A percentile compares a stretch with the other conserved stretches of the same genome.
Evolutionary conservation across 2,888 invertebrate genomes (phyloP).

Genomic region (Furcula furcula): DNA sequence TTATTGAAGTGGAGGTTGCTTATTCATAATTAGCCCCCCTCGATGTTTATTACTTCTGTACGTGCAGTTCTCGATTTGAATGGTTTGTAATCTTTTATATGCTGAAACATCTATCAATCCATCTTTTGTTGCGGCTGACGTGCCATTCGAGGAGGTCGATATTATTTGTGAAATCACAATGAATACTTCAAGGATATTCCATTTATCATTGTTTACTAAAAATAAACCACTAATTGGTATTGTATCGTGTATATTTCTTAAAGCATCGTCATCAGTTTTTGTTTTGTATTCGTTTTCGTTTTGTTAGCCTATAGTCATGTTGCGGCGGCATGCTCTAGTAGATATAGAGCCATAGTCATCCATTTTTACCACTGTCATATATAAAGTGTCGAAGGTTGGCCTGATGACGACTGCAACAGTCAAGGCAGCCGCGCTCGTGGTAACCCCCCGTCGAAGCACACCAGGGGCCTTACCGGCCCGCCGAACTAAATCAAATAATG

Average conservation of each 20-base stretch:
- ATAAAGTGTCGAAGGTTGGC: slow-evolving; percentile 74
- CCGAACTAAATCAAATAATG: slow-evolving; percentile 82
- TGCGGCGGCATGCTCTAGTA: slow-evolving; percentile 21
- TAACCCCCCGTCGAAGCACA: slow-evolving; percentile 69
- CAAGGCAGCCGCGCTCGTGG: slow-evolving; percentile 62
- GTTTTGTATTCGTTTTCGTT: slow-evolving; percentile 1
- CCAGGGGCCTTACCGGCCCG: slow-evolving; percentile 66
- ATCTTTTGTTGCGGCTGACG: slow-evolving; percentile 34
- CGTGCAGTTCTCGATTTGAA: slow-evolving; percentile 58
- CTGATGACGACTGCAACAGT: slow-evolving; percentile 69
- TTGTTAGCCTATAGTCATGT: neutral
- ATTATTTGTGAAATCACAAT: slow-evolving; percentile 31
- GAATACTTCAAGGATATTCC: slow-evolving; percentile 29
- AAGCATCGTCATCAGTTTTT: slow-evolving; percentile 13
- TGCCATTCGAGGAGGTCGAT: slow-evolving; percentile 32
- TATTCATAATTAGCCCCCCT: slow-evolving; percentile 81
- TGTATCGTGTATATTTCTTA: slow-evolving; percentile 12
- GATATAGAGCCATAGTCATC: slow-evolving; percentile 32
- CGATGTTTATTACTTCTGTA: slow-evolving; percentile 78
- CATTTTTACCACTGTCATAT: slow-evolving; percentile 57
- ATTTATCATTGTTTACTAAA: slow-evolving; percentile 32
- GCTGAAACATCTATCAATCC: slow-evolving; percentile 40
- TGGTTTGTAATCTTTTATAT: slow-evolving; percentile 34
- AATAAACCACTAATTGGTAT: slow-evolving; percentile 21
- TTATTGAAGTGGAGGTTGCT: slow-evolving; percentile 66